These are phyloP conservation scores for Apogon talboti DNA, from an alignment of 2,797 vertebrate genomes.

Conservation along the genomic window DNA sequence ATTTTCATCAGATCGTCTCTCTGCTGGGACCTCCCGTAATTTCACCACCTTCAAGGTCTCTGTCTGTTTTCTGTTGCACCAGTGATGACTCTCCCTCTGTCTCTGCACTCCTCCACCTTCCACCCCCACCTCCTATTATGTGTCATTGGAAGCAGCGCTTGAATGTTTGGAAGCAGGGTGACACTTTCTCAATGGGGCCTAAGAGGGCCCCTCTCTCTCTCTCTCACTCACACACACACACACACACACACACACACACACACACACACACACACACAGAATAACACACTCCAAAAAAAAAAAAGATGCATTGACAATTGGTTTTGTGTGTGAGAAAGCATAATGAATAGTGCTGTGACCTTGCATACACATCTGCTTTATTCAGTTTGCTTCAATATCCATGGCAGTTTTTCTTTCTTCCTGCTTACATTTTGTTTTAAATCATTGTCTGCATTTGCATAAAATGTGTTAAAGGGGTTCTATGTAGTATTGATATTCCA, in stretches of 20 bases:
- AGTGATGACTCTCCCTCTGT: constrained; percentile 21
- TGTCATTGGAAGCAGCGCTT: constrained; percentile 45
- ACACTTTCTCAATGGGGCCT: constrained; percentile 59
- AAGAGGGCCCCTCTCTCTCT: constrained; percentile 43
- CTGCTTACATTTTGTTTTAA: constrained; percentile 7
- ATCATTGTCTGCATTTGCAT: constrained; percentile 3
- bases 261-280: neutral
- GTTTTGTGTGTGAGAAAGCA: constrained; percentile 24
- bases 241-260: neutral
- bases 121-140: constrained; percentile 49
- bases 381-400: constrained; percentile 13
- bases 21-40: constrained; percentile 7
- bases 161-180: constrained; percentile 65
- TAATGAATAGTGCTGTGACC: constrained; percentile 45
- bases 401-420: neutral
- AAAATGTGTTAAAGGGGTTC: constrained; percentile 1
- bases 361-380: constrained; percentile 54
- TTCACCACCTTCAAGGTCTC: constrained; percentile 6
- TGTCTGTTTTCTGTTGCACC: constrained; percentile 33
- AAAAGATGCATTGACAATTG: constrained; percentile 30
- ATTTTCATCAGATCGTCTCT: constrained; percentile 24
- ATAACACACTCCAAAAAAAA: constrained; percentile 14
- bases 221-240: neutral
- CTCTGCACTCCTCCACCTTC: neutral
- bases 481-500: no score